These are phyloP conservation scores for Adelosebastes latens DNA, from an alignment of 2,797 vertebrate genomes.

Conservation along the genomic window DNA sequence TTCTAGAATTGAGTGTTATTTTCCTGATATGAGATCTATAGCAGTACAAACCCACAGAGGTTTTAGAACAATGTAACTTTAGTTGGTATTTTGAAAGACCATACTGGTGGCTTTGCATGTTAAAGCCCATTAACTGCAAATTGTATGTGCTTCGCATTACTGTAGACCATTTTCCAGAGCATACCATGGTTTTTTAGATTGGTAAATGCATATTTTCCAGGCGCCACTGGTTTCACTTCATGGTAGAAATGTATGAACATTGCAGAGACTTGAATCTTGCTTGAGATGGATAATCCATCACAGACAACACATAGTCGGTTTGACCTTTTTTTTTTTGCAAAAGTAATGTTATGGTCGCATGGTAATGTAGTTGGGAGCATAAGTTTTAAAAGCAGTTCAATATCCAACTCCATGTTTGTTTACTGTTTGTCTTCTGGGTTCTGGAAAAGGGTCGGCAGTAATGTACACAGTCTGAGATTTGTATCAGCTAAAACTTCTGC, in stretches of 20 bases:
- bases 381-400: not conserved
- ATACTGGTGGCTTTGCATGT: not conserved
- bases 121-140: slow-evolving; percentile 6
- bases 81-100: not conserved
- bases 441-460: not conserved
- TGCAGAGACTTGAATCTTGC: not conserved
- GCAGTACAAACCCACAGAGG: not conserved
- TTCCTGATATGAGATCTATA: not conserved
- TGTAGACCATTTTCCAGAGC: not conserved
- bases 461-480: not conserved
- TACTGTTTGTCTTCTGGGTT: not conserved
- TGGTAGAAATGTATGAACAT: not conserved
- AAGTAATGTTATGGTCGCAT: not conserved
- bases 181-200: not conserved
- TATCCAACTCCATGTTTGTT: not conserved
- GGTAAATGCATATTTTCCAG: slow-evolving; percentile 12
- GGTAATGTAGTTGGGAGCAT: not conserved
- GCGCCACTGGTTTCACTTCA: slow-evolving; percentile 1
- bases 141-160: not conserved
- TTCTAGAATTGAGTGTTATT: not conserved
- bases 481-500: not conserved
- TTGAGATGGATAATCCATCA: not conserved
- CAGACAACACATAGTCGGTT: not conserved
- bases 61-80: not conserved
- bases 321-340: not conserved